Percentiles rank a stretch among this genome's conserved stretches.
These are phyloP conservation scores for Podarcis cretensis DNA, from an alignment of 2,113 vertebrate genomes.

Conservation along the genomic window DNA sequence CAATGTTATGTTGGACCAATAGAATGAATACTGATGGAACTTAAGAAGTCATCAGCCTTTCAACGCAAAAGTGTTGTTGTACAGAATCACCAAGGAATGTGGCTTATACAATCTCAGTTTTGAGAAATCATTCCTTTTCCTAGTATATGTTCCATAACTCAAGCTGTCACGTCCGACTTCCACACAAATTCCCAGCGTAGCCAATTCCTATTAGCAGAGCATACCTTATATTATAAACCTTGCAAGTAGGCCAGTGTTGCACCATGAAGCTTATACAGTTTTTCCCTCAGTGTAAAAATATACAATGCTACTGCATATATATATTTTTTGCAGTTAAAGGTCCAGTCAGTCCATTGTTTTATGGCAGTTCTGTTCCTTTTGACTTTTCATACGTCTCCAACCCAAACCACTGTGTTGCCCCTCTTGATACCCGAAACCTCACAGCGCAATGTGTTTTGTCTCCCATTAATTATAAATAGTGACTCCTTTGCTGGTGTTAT, in stretches of 20 bases:
- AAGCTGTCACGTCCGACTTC: constrained; percentile 66
- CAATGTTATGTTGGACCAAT: constrained; percentile 7
- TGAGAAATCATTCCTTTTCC: constrained; percentile 53
- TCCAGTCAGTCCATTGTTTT: constrained; percentile 49
- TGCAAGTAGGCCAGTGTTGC: constrained; percentile 79
- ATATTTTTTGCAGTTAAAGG: constrained; percentile 61
- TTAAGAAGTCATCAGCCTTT: constrained; percentile 36
- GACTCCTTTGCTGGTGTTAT: constrained; percentile 88
- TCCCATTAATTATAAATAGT: constrained; percentile 89
- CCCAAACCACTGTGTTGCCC: constrained; percentile 92
- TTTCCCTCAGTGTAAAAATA: constrained; percentile 79
- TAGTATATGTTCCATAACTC: constrained; percentile 46
- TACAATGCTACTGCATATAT: constrained; percentile 72
- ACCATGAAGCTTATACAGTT: constrained; percentile 79
- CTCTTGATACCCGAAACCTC: constrained; percentile 90
- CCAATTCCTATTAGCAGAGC: constrained; percentile 69
- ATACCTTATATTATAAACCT: constrained; percentile 72
- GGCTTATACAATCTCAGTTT: constrained; percentile 31
- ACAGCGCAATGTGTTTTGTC: constrained; percentile 87
- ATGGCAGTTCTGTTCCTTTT: constrained; percentile 45
- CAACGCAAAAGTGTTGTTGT: constrained; percentile 44
- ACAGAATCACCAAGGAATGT: constrained; percentile 46
- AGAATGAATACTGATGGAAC: constrained; percentile 41
- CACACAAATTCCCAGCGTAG: constrained; percentile 60
- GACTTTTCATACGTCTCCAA: constrained; percentile 91